phyloP scores from a whole-genome alignment of 2,113 vertebrate species.

The Tychaedon coryphoeus region DNA sequence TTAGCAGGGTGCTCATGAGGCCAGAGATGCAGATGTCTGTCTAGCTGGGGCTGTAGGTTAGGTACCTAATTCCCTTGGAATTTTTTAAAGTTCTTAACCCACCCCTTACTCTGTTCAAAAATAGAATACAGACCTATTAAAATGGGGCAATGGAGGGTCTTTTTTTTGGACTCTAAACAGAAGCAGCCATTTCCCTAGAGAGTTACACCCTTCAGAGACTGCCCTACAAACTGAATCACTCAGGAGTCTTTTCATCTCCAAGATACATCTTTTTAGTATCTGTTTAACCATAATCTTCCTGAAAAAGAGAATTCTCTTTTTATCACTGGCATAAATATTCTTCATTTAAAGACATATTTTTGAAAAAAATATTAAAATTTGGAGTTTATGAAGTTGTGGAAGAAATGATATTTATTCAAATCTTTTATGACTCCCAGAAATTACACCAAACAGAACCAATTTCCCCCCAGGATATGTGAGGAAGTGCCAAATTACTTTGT shows the following conservation, averaged over 20 bases:
- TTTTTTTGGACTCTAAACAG: not conserved
- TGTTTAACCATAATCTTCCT: not conserved
- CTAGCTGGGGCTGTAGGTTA: not conserved
- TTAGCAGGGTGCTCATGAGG: not conserved
- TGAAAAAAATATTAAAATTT: not conserved
- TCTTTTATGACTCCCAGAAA: not conserved
- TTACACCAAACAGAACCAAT: not conserved
- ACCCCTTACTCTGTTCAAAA: not conserved
- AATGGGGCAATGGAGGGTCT: not conserved
- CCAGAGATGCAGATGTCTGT: not conserved
- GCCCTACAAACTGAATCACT: not conserved
- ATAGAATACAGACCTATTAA: not conserved
- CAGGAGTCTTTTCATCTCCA: not conserved
- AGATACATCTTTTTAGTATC: not conserved
- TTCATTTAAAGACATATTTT: not conserved
- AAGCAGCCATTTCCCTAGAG: not conserved
- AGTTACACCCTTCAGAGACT: not conserved
- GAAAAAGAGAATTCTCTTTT: not conserved
- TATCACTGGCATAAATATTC: not conserved
- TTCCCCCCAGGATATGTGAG: slow-evolving; percentile 6
- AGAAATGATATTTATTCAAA: not conserved
- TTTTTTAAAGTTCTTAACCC: not conserved
- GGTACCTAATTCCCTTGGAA: not conserved
- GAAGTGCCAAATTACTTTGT: slow-evolving; percentile 51
- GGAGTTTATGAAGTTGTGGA: not conserved